A percentile compares a stretch with the other conserved stretches of the same genome.
These are phyloP conservation scores for Mythimna pallens DNA, from an alignment of 2,888 invertebrate species.

Conservation along the genomic window DNA sequence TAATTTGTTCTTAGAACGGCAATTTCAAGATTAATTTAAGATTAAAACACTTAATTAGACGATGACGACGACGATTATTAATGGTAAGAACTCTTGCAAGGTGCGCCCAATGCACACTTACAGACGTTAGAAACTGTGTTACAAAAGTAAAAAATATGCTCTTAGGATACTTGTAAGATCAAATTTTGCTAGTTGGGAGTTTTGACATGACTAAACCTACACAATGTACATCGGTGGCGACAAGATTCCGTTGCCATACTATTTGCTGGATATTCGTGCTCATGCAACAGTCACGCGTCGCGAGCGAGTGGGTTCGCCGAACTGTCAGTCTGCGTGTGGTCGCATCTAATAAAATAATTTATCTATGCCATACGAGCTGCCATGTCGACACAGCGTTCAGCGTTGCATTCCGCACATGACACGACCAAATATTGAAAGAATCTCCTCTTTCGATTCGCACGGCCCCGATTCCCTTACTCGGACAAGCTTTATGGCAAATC, in stretches of 20 bases:
- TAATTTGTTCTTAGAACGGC: too few relatives aligned
- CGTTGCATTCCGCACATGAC: conserved; percentile 50
- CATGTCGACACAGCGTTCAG: conserved; percentile 34
- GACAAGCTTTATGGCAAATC: conserved; percentile 59
- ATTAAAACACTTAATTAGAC: too few relatives aligned
- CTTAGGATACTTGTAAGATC: too few relatives aligned
- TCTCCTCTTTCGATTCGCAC: conserved; percentile 56
- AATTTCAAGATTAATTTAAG: too few relatives aligned
- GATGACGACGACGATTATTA: too few relatives aligned
- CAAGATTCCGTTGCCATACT: conserved; percentile 1
- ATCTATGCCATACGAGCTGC: conserved; percentile 48
- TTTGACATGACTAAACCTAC: too few relatives aligned
- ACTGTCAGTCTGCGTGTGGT: conserved; percentile 68
- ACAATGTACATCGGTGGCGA: background rate
- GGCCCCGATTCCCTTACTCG: conserved; percentile 65
- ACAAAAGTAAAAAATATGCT: too few relatives aligned
- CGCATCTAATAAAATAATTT: conserved; percentile 60
- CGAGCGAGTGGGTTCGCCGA: conserved; percentile 65
- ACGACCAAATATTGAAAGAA: conserved; percentile 60
- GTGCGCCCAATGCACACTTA: too few relatives aligned
- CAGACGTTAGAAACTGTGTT: too few relatives aligned
- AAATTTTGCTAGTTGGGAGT: too few relatives aligned
- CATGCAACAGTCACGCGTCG: conserved; percentile 44
- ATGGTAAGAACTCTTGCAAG: too few relatives aligned
- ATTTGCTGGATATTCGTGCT: conserved; percentile 32